Percentiles rank a stretch among this genome's conserved stretches.
phyloP scores from a whole-genome alignment of 2,113 vertebrate genomes.

The Macrotus californicus region DNA sequence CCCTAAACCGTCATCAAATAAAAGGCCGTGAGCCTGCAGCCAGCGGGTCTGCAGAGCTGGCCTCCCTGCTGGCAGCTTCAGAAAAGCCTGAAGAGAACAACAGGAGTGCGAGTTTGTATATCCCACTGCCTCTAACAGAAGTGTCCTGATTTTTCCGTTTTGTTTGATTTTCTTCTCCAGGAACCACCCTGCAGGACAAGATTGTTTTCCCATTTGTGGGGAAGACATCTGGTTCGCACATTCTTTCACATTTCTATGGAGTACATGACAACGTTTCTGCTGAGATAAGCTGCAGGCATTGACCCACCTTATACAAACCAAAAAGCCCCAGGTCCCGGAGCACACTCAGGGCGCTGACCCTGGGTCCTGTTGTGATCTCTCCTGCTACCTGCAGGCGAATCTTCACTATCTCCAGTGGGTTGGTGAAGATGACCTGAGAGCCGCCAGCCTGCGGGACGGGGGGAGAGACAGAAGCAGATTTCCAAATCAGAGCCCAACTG shows the following conservation, averaged over 20 bases:
- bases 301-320: slow-evolving; percentile 86
- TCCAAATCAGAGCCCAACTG: accelerated
- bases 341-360: slow-evolving; percentile 85
- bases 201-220: slow-evolving; percentile 52
- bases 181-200: slow-evolving; percentile 65
- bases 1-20: slow-evolving; percentile 42
- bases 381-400: slow-evolving; percentile 98
- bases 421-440: slow-evolving; percentile 88
- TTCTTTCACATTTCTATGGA: slow-evolving; percentile 33
- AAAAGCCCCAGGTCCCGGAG: slow-evolving; percentile 84
- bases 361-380: slow-evolving; percentile 87
- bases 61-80: slow-evolving; percentile 62
- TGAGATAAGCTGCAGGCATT: background rate
- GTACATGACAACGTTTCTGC: background rate
- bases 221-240: background rate
- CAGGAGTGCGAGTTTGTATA: slow-evolving; percentile 7
- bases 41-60: slow-evolving; percentile 66
- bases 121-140: slow-evolving; percentile 65
- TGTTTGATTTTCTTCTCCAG: slow-evolving; percentile 67
- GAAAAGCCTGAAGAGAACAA: slow-evolving; percentile 63
- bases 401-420: slow-evolving; percentile 94
- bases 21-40: slow-evolving; percentile 68
- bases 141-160: slow-evolving; percentile 33
- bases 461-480: slow-evolving; percentile 43
- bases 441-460: slow-evolving; percentile 81